Conservation (phyloP, 1,140 invertebrate genomes). For the Riptortus pedestris region DNA sequence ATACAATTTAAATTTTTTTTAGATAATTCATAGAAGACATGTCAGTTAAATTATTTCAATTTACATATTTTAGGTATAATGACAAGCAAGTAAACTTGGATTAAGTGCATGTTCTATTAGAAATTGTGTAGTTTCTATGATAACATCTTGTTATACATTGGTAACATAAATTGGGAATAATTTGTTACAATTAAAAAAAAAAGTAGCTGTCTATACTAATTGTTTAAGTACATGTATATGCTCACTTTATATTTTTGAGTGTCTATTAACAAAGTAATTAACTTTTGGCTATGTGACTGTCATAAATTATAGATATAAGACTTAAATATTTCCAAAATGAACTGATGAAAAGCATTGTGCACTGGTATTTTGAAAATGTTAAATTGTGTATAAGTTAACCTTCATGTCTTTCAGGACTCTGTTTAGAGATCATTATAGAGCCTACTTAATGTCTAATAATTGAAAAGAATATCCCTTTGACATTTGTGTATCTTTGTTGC, state of each 20-base stretch:
- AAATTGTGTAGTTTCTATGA: conserved; percentile 17
- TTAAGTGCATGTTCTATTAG: not conserved
- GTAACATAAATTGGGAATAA: not conserved
- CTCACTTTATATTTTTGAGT: no score
- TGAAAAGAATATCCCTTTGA: not conserved
- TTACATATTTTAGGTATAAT: no score
- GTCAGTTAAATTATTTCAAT: no score
- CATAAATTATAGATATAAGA: no score
- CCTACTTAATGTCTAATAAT: no score
- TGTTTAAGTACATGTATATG: not conserved
- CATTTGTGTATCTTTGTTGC: not conserved
- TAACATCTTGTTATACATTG: not conserved
- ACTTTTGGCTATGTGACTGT: not conserved
- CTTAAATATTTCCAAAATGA: no score
- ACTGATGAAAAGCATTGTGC: no score
- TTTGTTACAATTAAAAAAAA: no score
- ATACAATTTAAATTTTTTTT: no score
- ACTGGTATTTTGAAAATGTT: no score
- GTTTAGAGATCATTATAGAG: not conserved
- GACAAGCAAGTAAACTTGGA: not conserved
- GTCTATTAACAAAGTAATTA: not conserved
- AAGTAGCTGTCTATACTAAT: not conserved
- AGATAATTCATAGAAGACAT: no score
- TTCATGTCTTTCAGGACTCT: conserved; percentile 2
- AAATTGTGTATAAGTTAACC: no score